Evolutionary conservation across 2,888 invertebrate genomes (phyloP), one percentile per base, ranked within the genome.

Genomic region (Phytoseiulus persimilis): DNA sequence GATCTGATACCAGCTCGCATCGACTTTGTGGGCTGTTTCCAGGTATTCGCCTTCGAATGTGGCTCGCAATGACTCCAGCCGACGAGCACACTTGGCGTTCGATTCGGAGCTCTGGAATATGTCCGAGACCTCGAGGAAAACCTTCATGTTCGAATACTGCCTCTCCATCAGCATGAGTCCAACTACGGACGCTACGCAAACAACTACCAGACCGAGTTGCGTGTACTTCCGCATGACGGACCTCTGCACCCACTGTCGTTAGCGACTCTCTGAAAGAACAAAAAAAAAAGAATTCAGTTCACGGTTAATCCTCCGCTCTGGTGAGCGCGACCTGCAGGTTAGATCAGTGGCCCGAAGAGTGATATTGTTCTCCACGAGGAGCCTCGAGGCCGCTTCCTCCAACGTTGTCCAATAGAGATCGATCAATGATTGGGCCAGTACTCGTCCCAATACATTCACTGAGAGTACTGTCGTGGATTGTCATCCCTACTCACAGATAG

Each of bases 81-180:
- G 87, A n/a, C 45, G 87, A 1, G 28, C 39, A 31, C 87, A 87
- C 32, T 87, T 87, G 28, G 45, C n/a, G 23, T 87, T 87, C 3
- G 87, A 33, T 11, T 87, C 87, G 14, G 87, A 87, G 6, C 9
- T 87, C 31, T 87, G 87, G 87, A 87, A 87, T 45, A 87, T 87
- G 39, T 87, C 87, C 28, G 87, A 28, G 39, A 87, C 87, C 45
- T 87, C 87, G 32, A 87, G 87, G n/a, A 87, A 87, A 6, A 87
- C 87, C 18, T 87, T 87, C 87, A 87, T 87, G 33, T 87, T 33
- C 18, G 87, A 87, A 32, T 87, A 87, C n/a, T 45, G 87, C 33
- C 87, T 3, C 45, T 87, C 87, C 87, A 87, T 87, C 39, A 87
- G 5, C 14, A 87, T 11, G 45, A 87, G 87, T 31, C 87, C 87